A percentile compares a stretch with the other conserved stretches of the same genome.
phyloP scores from a whole-genome alignment of 2,113 vertebrate genomes.

The Sceloporus tristichus region DNA sequence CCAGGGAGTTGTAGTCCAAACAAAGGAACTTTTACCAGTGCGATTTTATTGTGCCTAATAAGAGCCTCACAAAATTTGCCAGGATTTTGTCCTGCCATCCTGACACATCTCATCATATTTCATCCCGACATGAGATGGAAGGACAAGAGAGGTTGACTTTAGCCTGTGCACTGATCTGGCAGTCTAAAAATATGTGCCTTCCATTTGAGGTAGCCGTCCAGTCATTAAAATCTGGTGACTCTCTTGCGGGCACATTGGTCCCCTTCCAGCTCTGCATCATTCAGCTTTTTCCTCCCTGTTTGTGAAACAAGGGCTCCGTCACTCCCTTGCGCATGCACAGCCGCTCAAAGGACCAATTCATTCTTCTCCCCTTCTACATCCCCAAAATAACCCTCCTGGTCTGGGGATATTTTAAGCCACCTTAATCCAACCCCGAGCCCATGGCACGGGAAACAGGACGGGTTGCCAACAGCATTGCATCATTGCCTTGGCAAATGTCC shows the following conservation, averaged over 20 bases:
- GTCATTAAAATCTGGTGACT: not conserved
- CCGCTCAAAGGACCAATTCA: not conserved
- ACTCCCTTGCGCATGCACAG: too few species aligned
- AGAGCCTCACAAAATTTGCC: too few species aligned
- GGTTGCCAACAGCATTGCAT: slow-evolving; percentile 38
- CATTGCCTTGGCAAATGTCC: slow-evolving; percentile 57
- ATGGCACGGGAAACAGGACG: not conserved
- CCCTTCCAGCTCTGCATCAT: not conserved
- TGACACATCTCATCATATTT: too few species aligned
- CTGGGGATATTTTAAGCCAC: slow-evolving; percentile 60
- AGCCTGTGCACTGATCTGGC: too few species aligned
- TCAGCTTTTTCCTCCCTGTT: not conserved
- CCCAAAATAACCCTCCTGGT: slow-evolving; percentile 53
- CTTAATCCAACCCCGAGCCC: slow-evolving; percentile 40
- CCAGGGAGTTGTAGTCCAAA: too few species aligned
- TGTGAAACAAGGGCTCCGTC: not conserved
- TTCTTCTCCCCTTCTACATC: slow-evolving; percentile 33
- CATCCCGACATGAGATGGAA: not conserved
- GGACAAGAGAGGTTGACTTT: not conserved
- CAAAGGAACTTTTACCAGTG: too few species aligned
- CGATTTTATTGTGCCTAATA: too few species aligned
- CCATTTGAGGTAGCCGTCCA: not conserved
- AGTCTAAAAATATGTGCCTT: not conserved
- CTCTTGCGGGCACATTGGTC: not conserved
- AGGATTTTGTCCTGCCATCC: too few species aligned